A percentile compares a stretch with the other conserved stretches of the same genome.
These are phyloP conservation scores for Dorcus hopei DNA, from an alignment of 2,888 invertebrate genomes.

Conservation along the genomic window DNA sequence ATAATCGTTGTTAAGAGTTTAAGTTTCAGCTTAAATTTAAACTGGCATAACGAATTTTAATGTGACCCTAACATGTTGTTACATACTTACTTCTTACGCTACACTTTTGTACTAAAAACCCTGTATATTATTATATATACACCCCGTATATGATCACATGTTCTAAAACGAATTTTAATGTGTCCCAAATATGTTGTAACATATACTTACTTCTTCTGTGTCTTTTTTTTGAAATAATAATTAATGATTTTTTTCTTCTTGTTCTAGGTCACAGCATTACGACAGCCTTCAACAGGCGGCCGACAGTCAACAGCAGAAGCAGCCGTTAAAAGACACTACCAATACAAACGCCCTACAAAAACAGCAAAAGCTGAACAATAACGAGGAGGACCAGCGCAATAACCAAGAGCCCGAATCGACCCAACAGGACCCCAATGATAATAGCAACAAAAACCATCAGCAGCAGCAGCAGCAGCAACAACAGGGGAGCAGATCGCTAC, in stretches of 20 bases:
- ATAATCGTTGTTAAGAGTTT: no score
- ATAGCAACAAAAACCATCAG: conserved; percentile 5
- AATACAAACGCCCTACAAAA: conserved; percentile 40
- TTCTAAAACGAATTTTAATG: no score
- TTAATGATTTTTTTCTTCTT: conserved; percentile 1
- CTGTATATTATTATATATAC: no score
- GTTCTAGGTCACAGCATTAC: conserved; percentile 61
- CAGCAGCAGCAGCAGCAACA: conserved; percentile 16
- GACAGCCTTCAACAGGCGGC: conserved; percentile 58
- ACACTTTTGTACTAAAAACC: no score
- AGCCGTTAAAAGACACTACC: conserved; percentile 48
- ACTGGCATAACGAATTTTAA: no score
- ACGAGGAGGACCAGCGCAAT: conserved; percentile 37
- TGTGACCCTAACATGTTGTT: no score
- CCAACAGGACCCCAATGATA: conserved; percentile 33
- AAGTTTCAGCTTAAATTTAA: no score
- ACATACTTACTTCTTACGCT: no score
- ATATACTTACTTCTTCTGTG: no score
- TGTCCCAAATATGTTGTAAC: no score
- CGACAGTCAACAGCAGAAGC: conserved; percentile 44
- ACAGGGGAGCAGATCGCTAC: conserved; percentile 53
- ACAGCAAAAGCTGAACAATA: conserved; percentile 37
- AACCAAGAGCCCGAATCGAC: conserved; percentile 44
- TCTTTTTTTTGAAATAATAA: neutral
- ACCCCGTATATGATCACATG: no score